Conservation (phyloP, 2,797 vertebrate species). For the Xyrichtys novacula region DNA sequence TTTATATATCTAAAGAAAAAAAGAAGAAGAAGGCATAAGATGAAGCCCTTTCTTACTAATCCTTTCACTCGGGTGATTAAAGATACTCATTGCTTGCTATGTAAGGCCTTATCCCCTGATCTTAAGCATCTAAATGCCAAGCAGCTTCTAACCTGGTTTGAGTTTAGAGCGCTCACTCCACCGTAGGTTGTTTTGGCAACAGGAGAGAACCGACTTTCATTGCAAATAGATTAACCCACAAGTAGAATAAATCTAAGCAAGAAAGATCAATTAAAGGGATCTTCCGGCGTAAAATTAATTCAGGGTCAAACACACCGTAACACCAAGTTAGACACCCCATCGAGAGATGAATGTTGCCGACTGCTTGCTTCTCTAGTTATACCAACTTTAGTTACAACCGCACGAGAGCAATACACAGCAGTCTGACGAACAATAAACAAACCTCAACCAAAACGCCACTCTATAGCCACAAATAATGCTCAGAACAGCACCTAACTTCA, state of each 20-base stretch:
- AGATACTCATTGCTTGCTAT: slow-evolving; percentile 74
- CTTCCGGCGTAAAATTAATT: too few species aligned
- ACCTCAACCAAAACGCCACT: too few species aligned
- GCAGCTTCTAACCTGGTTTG: slow-evolving; percentile 75
- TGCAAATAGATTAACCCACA: slow-evolving; percentile 56
- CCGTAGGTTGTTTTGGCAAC: slow-evolving; percentile 79
- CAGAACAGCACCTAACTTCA: too few species aligned
- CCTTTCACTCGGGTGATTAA: slow-evolving; percentile 80
- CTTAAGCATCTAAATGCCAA: slow-evolving; percentile 74
- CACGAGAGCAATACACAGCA: too few species aligned
- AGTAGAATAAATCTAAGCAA: slow-evolving; percentile 35
- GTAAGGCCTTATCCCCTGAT: slow-evolving; percentile 76
- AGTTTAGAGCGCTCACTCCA: slow-evolving; percentile 73
- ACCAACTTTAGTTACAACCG: too few species aligned
- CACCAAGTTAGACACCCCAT: too few species aligned
- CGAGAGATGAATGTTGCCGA: too few species aligned
- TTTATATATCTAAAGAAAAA: slow-evolving; percentile 11
- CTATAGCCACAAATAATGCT: too few species aligned
- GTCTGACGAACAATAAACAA: too few species aligned
- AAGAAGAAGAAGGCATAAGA: slow-evolving; percentile 58
- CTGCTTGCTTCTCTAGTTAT: too few species aligned
- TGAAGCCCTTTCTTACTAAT: slow-evolving; percentile 76
- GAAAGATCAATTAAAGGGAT: slow-evolving; percentile 30
- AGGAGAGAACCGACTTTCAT: slow-evolving; percentile 47
- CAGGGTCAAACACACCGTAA: too few species aligned